Evolutionary conservation across 2,888 invertebrate genomes (phyloP), one percentile per base, ranked within the genome.

Genomic region (Chymomyza procnemis): DNA sequence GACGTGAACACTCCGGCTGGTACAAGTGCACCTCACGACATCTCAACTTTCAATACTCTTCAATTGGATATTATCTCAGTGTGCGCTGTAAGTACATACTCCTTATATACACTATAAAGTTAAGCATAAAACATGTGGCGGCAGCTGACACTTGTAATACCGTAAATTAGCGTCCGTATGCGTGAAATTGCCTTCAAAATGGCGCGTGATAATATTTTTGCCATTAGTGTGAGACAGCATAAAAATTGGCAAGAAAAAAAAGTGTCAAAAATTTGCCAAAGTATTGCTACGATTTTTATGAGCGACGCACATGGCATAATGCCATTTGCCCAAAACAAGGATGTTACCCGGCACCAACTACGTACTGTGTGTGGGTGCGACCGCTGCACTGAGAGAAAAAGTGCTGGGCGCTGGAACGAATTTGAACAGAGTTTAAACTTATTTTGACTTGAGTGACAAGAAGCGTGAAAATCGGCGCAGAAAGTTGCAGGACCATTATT

Each of bases 1-100:
- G 93, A 62, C 92, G 95, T 60, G 94, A 95, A 76, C 96, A 97
- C 92, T 96, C 96, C 66, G 97, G 97, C 88, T 97, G 97, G 97
- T 97, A 97, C 92, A 95, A 97, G 90, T 97, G 97, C 92, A 94
- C 96, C 62, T 96, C 97, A 66, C 93, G 94, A 59, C 97, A 97
- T 93, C 93, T 95, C 74, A 93, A 96, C 86, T 95, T 95, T 41
- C 94, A 95, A 90, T 97, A 96, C 92, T 95, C 96, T 74, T 96
- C 96, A 87, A 97, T 97, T 86, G 97, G 97, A 71, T 97, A 97
- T 92, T 97, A 95, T 90, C 94, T 97, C 80, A 96, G 96, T 89
- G 96, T 97, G 75, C 92, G 96, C 91, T 94, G 97, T 97, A 92
- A 95, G 96, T 95, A 90, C 67, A 67, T 58, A 58, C 1, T n/a